Evolutionary conservation across 2,888 invertebrate genomes (phyloP), one percentile per base, ranked within the genome.

Genomic region (Thera obeliscata): DNA sequence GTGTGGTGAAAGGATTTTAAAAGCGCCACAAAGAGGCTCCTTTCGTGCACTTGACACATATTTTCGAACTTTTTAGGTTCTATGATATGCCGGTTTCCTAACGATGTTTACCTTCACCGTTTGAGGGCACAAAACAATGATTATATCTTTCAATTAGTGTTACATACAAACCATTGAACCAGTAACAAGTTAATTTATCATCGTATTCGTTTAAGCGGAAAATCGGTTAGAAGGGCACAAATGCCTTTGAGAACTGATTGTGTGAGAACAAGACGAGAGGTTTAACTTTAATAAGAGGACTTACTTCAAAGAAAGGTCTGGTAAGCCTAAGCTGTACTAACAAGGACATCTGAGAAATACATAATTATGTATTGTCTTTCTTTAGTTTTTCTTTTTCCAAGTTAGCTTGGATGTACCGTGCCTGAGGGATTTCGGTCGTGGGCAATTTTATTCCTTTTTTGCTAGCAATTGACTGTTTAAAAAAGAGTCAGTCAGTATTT

Each of bases 191-290:
- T 72, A 63, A 70, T 68, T 70, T 67, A 62, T 55, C 8, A 52
- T 33, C 33, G 57, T 63, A 72, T 61, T 67, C 63, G 69, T 69
- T 68, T 66, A 61, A 70, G 66, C 61, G 67, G 55, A 67, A 64
- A 69, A 61, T 66, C 48, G 61, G 70, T 41, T 36, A 9, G 9
- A 54, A n/a, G 49, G 48, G 41, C 50, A 46, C 9, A 43, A 8
- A 7, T 5, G 6, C 50, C 12, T 46, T 5, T 33, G 35, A 12
- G 58, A 36, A 36, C 36, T 49, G 48, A 49, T 59, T 48, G 48
- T 56, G 50, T 50, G 7, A 35, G 59, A 38, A 50, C 50, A 50
- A 7, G 49, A 6, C 55, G 6, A 55, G 55, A n/a, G n/a, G 36
- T 35, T 55, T 36, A 4, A 55, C 55, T 38, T 9, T 55, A 36